Evolutionary conservation across 1,140 invertebrate species (phyloP), one percentile per base, ranked within the genome.

Genomic region (Melipona quadrifasciata): DNA sequence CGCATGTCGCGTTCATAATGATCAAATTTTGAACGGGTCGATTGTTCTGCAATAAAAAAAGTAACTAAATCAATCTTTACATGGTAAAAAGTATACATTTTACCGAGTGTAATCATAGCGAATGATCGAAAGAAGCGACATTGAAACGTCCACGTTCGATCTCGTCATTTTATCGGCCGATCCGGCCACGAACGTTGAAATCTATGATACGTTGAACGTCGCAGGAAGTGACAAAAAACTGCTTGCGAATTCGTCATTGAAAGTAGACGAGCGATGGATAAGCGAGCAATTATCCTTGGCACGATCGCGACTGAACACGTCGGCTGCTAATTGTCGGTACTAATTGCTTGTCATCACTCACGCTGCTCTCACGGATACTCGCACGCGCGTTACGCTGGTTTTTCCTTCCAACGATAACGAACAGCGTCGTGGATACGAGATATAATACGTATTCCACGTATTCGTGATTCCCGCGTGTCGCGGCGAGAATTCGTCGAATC

Each of bases 241-340:
- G 57, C 21, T 77, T 71, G 82, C 78, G 57, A 77, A 76, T 86
- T 82, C 67, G 84, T 82, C 84, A 86, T 82, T 82, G 84, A 86
- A 61, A 64, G 71, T 85, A 85, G 65, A 78, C 80, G 80, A 83
- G 72, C 47, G 57, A n/a, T 47, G 73, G 65, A 83, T 77, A 71
- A 74, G 57, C 84, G 80, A 55, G 80, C 81, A 86, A 86, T 86
- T 86, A 86, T 83, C 85, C 85, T 86, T 86, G 85, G 81, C 81
- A 53, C 68, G 85, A 77, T 83, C 74, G 58, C 21, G 19, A 64
- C 19, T 74, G 65, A 82, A 82, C 80, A 71, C 80, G 84, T 72
- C 73, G 84, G 84, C 31, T 58, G 34, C 85, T 86, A 86, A 86
- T 86, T 84, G 85, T 79, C 68, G 74, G 14, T 65, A 79, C 85